Evolutionary conservation across 1,140 invertebrate species (phyloP).

Genomic region (Heliothis subflexa): DNA sequence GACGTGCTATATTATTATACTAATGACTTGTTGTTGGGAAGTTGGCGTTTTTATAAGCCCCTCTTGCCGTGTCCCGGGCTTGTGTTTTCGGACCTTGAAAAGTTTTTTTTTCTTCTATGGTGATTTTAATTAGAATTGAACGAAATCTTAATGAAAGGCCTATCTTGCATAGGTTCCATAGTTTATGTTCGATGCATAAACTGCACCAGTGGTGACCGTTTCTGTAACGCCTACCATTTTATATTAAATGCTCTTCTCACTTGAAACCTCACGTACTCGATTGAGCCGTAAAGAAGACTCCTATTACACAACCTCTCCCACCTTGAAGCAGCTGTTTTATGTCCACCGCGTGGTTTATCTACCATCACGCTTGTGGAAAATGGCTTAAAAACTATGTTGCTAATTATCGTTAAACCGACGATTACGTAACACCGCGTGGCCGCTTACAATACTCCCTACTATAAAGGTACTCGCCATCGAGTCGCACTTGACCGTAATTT

Average conservation of each 20-base stretch:
- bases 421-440: constrained; percentile 34
- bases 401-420: constrained; percentile 22
- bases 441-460: not conserved
- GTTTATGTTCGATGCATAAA: not conserved
- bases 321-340: constrained; percentile 1
- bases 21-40: too few relatives aligned
- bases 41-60: too few relatives aligned
- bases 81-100: too few relatives aligned
- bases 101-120: too few relatives aligned
- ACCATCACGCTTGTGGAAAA: constrained; percentile 26
- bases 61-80: too few relatives aligned
- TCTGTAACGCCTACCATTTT: constrained; percentile 16
- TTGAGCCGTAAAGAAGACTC: constrained; percentile 42
- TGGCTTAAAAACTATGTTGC: constrained; percentile 29
- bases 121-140: too few relatives aligned
- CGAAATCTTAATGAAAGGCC: too few relatives aligned
- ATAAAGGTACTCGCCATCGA: not conserved
- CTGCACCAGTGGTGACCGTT: not conserved
- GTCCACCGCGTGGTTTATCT: constrained; percentile 21
- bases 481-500: constrained; percentile 36
- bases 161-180: not conserved
- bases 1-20: too few relatives aligned
- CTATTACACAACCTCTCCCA: constrained; percentile 33
- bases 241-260: constrained; percentile 23
- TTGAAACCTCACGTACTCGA: constrained; percentile 43